Conservation (phyloP, 2,888 invertebrate genomes). For the Eupithecia tripunctaria region DNA sequence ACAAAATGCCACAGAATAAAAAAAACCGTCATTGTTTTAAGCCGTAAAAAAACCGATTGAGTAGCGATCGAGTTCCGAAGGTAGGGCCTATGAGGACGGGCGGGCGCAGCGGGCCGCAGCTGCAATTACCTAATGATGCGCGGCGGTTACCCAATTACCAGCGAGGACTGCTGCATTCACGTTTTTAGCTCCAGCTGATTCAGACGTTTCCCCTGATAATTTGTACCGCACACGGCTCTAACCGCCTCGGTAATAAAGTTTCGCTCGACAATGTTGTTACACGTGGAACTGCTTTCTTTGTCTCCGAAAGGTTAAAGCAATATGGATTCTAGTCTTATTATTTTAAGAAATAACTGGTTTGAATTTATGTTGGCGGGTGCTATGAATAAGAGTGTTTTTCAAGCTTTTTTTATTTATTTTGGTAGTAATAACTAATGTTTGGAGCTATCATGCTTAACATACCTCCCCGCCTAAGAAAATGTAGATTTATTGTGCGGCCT, state of each 20-base stretch:
- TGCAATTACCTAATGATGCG: constrained; percentile 81
- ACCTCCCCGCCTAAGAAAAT: background rate
- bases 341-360: constrained; percentile 5
- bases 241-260: constrained; percentile 38
- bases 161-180: constrained; percentile 65
- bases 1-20: background rate
- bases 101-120: constrained; percentile 60
- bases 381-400: background rate
- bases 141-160: constrained; percentile 76
- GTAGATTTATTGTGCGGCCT: background rate
- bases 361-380: background rate
- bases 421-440: background rate
- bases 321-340: constrained; percentile 10
- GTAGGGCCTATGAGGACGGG: constrained; percentile 36
- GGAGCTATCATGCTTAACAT: background rate
- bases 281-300: constrained; percentile 40
- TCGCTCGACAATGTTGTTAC: constrained; percentile 36
- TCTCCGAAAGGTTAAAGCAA: constrained; percentile 35
- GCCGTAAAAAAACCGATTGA: too few relatives aligned
- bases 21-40: background rate
- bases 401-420: background rate
- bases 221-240: constrained; percentile 53
- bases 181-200: constrained; percentile 72
- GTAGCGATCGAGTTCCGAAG: constrained; percentile 18
- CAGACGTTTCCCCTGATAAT: constrained; percentile 59